Conservation (phyloP, 2,113 vertebrate genomes). For the Helogale parvula region DNA sequence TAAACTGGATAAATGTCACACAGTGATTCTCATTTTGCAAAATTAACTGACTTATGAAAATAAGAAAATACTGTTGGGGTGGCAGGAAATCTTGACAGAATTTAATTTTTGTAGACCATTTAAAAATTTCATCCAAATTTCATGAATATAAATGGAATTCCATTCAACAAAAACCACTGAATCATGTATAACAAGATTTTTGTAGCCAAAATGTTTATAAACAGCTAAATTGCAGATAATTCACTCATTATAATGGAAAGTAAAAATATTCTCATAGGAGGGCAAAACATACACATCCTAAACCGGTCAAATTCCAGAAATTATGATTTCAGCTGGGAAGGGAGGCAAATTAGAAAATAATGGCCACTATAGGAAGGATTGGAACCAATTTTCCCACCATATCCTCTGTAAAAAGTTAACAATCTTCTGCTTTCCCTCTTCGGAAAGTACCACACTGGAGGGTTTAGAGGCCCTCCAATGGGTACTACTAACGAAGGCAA, state of each 20-base stretch:
- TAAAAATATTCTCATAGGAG: conserved; percentile 47
- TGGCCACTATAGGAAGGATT: conserved; percentile 63
- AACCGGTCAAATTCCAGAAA: conserved; percentile 63
- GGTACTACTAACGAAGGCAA: conserved; percentile 60
- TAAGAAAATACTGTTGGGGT: conserved; percentile 72
- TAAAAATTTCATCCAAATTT: conserved; percentile 22
- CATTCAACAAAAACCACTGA: conserved; percentile 54
- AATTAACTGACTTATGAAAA: conserved; percentile 34
- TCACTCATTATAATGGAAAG: conserved; percentile 40
- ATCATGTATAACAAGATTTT: not conserved
- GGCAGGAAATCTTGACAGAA: conserved; percentile 55
- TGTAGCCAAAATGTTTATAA: conserved; percentile 44
- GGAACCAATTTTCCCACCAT: conserved; percentile 59
- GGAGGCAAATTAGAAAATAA: conserved; percentile 71
- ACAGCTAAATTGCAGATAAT: conserved; percentile 16
- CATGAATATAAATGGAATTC: conserved; percentile 67
- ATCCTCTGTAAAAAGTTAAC: conserved; percentile 52
- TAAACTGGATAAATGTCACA: conserved; percentile 41
- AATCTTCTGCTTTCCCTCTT: conserved; percentile 63
- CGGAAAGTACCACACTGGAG: conserved; percentile 62
- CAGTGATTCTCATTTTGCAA: conserved; percentile 54
- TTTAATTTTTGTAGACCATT: conserved; percentile 45
- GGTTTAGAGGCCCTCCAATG: not conserved
- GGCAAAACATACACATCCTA: conserved; percentile 65
- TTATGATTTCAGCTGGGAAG: conserved; percentile 51